These are phyloP conservation scores for Anguilla pacifica DNA, from an alignment of 2,797 vertebrate genomes.

Conservation along the genomic window DNA sequence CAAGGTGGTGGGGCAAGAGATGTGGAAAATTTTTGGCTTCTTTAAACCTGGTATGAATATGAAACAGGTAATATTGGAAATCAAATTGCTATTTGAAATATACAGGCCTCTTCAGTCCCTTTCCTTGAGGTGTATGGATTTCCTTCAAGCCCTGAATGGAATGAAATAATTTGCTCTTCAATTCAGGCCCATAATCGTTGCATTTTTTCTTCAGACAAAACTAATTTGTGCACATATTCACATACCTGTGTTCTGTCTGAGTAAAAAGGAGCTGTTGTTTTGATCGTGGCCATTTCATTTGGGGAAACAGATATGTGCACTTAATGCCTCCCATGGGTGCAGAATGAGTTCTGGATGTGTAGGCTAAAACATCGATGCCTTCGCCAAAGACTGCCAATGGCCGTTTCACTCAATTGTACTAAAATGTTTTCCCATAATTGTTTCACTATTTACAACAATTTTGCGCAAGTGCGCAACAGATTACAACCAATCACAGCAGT, in stretches of 20 bases:
- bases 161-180: not conserved
- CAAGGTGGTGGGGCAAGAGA: not conserved
- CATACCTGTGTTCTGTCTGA: not conserved
- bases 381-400: constrained; percentile 49
- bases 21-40: not conserved
- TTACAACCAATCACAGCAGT: not conserved
- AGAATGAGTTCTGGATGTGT: constrained; percentile 54
- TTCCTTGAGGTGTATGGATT: not conserved
- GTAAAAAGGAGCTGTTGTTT: constrained; percentile 10
- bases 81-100: not conserved
- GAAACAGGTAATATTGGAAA: not conserved
- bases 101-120: not conserved
- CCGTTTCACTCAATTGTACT: constrained; percentile 35
- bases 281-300: constrained; percentile 72
- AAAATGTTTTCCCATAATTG: not conserved
- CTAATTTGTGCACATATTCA: not conserved
- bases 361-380: constrained; percentile 61
- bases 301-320: constrained; percentile 65
- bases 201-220: not conserved
- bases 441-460: not conserved
- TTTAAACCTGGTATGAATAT: not conserved
- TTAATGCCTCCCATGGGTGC: constrained; percentile 59
- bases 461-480: not conserved
- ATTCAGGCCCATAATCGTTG: not conserved
- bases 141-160: not conserved